Evolutionary conservation across 2,113 vertebrate genomes (phyloP).

Genomic region (Orcinus orca): DNA sequence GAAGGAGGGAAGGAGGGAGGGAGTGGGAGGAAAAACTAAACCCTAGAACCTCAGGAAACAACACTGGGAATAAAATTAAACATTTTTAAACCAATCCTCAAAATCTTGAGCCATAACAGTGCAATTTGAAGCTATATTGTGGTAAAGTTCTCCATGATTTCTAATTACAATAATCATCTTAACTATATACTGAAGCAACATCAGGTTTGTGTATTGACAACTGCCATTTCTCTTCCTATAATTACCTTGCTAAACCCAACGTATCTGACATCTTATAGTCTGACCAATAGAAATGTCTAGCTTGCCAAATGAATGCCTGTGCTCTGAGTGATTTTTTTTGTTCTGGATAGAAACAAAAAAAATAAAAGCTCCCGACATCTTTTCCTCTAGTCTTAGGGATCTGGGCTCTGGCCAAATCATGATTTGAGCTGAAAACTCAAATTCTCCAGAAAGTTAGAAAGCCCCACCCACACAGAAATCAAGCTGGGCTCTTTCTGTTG

Average conservation of each 20-base stretch:
- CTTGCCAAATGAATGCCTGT: neutral
- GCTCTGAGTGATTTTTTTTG: neutral
- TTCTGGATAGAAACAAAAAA: neutral
- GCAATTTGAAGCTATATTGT: neutral
- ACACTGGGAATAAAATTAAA: neutral
- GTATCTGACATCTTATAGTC: neutral
- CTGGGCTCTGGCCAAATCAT: neutral
- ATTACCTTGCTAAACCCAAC: neutral
- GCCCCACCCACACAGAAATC: neutral
- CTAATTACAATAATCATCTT: neutral
- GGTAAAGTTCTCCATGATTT: neutral
- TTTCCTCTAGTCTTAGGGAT: neutral
- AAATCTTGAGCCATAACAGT: neutral
- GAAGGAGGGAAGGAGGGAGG: rapidly evolving
- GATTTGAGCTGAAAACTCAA: neutral
- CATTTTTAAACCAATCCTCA: neutral
- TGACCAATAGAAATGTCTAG: neutral
- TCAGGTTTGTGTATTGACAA: neutral
- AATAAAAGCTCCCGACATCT: neutral
- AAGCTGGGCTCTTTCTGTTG: neutral
- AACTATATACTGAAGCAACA: neutral
- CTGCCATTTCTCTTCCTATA: neutral
- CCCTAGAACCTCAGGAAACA: neutral
- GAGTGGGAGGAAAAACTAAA: neutral
- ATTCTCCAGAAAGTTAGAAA: neutral